Conservation (phyloP, 2,797 vertebrate genomes). For the Chanos chanos region DNA sequence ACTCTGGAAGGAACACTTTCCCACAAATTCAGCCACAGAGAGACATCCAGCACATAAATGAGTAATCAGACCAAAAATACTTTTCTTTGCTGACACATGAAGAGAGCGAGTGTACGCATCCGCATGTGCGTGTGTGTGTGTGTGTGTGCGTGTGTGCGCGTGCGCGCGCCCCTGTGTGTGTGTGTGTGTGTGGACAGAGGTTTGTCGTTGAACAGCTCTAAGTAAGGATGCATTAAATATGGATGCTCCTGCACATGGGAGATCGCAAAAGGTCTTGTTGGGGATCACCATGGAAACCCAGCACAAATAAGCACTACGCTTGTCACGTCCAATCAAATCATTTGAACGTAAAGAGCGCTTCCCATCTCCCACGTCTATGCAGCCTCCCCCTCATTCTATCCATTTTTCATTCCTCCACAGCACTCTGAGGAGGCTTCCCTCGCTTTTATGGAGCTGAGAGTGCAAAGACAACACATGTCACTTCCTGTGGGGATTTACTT, state of each 20-base stretch:
- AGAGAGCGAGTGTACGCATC: no score
- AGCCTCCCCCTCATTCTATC: constrained; percentile 22
- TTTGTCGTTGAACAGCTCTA: constrained; percentile 23
- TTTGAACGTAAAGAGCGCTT: constrained; percentile 14
- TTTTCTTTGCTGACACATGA: constrained; percentile 7
- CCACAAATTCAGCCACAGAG: no score
- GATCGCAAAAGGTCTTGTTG: constrained; percentile 25
- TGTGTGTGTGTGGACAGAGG: background rate
- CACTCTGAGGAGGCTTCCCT: constrained; percentile 21
- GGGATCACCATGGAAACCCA: constrained; percentile 45
- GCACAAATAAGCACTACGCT: constrained; percentile 25
- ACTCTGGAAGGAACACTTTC: no score
- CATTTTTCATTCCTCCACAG: constrained; percentile 36
- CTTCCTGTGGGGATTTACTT: constrained; percentile 32
- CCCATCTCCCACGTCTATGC: constrained; percentile 27
- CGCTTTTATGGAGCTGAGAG: constrained; percentile 17
- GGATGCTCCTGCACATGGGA: constrained; percentile 41
- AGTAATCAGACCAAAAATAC: background rate
- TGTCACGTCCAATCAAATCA: constrained; percentile 41
- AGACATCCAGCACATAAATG: background rate
- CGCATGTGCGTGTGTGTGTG: background rate
- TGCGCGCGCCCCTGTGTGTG: background rate
- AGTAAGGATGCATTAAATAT: constrained; percentile 49
- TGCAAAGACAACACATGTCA: constrained; percentile 35
- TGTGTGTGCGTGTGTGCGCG: background rate